Conservation (phyloP, 2,888 invertebrate species). For the Drosophila kambysellisi region DNA sequence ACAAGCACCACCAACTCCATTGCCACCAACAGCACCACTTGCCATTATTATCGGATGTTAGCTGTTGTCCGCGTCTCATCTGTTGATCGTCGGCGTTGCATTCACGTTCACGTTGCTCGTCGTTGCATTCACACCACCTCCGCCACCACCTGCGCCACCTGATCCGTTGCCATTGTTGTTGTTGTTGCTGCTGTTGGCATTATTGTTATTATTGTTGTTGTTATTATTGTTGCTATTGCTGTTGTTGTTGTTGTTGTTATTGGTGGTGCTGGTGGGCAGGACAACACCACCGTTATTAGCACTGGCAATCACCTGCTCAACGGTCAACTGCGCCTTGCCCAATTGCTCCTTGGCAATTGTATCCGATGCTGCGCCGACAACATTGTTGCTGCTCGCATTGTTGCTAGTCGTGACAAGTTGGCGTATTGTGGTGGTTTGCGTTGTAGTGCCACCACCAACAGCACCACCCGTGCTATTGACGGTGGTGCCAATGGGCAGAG, state of each 20-base stretch:
- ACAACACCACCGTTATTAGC: conserved; percentile 73
- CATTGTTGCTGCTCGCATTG: conserved; percentile 65
- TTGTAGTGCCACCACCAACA: conserved; percentile 22
- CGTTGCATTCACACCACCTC: conserved; percentile 46
- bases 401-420: conserved; percentile 63
- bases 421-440: conserved; percentile 54
- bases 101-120: conserved; percentile 54
- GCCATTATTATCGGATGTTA: conserved; percentile 80
- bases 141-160: conserved; percentile 16
- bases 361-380: conserved; percentile 32
- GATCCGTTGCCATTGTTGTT: conserved; percentile 40
- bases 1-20: neutral
- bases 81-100: conserved; percentile 83
- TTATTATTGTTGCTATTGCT: conserved; percentile 46
- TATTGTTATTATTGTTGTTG: conserved; percentile 30
- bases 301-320: conserved; percentile 69
- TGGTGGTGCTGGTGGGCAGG: conserved; percentile 57
- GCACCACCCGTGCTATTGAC: conserved; percentile 64
- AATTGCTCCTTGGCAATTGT: conserved; percentile 55
- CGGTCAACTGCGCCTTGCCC: conserved; percentile 65
- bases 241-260: conserved; percentile 45
- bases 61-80: conserved; percentile 85
- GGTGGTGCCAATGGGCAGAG: conserved; percentile 78
- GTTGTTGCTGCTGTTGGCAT: conserved; percentile 16
- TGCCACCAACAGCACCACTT: conserved; percentile 26